phyloP scores from a whole-genome alignment of 2,888 invertebrate species.

The Epirrita christyi region DNA sequence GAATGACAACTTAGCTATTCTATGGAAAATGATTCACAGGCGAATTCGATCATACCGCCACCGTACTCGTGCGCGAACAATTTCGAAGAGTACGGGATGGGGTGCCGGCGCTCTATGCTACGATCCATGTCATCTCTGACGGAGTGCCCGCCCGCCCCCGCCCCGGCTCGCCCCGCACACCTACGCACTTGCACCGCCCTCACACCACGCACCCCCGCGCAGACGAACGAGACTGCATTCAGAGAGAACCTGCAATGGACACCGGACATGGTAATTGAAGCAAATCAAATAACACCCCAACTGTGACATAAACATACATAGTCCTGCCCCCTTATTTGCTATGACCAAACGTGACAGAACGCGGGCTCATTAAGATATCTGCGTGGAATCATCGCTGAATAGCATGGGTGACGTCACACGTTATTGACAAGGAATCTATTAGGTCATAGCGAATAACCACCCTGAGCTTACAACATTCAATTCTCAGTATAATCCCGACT shows the following conservation, averaged over 20 bases:
- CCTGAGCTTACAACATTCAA: no score
- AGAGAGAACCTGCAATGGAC: conserved; percentile 67
- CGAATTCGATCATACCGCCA: conserved; percentile 92
- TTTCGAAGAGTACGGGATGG: conserved; percentile 85
- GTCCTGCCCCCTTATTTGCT: no score
- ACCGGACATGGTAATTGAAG: conserved; percentile 7
- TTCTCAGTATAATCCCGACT: no score
- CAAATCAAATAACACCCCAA: background rate
- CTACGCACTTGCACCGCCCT: conserved; percentile 12
- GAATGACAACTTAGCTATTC: no score
- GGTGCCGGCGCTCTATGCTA: conserved; percentile 76
- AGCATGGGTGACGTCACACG: no score
- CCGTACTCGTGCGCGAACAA: conserved; percentile 93
- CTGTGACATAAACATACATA: no score
- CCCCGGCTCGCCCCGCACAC: conserved; percentile 28
- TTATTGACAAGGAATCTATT: no score
- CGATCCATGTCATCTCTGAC: conserved; percentile 86
- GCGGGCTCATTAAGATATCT: no score
- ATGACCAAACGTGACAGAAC: no score
- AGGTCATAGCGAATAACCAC: no score
- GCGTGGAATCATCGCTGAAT: no score
- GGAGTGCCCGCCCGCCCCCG: conserved; percentile 48
- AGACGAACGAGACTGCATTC: conserved; percentile 38
- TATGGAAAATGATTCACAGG: conserved; percentile 68
- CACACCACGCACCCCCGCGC: conserved; percentile 33